Base-by-base conservation (phyloP, 2,797 vertebrate species). In the Aratinga solstitialis region DNA sequence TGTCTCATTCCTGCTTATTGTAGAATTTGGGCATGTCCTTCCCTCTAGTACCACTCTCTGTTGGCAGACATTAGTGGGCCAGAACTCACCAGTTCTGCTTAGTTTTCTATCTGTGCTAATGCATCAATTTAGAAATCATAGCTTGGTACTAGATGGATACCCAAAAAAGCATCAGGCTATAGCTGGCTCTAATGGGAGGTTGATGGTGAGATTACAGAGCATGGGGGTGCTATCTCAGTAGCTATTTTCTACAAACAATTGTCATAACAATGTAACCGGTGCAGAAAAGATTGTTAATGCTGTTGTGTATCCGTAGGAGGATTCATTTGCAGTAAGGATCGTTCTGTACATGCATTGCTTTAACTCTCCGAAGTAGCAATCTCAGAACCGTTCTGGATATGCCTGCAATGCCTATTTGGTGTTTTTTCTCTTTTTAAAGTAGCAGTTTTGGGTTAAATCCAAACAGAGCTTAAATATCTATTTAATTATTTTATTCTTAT, bases 191-290 rank as follows among this genome's bases (percentile, higher is more conserved):
- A 67, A 82, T 36, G 43, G 34, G 53, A 87, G 48, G n/a, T 9
- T 84, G 56, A 36, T 79, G 47, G 18, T 54, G 83, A 80, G 74
- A 74, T 87, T 77, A 36, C 40, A 71, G 80, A 93, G 47, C 65
- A 42, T 19, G 34, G 24, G 43, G 11, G 27, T 89, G 38, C 30
- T 86, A 29, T 68, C 84, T 81, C 58, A 85, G 84, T 89, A 93
- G 66, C 69, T 95, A 56, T 92, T 94, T 89, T 81, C 61, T 82
- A n/a, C 56, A 45, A 93, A 83, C 42, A 81, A 53, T 76, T 87
- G 93, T 87, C 77, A 27, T 58, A 13, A 73, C 76, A 86, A 67
- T 86, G 66, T n/a, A 81, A 78, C 50, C 4, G 1, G 66, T 94
- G 81, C 75, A 72, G 53, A 81, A 68, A 90, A 77, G 91, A 50